Percentiles rank a stretch among this genome's conserved stretches.
Evolutionary conservation across 2,113 vertebrate genomes (phyloP).

Genomic region (Oxyura jamaicensis): DNA sequence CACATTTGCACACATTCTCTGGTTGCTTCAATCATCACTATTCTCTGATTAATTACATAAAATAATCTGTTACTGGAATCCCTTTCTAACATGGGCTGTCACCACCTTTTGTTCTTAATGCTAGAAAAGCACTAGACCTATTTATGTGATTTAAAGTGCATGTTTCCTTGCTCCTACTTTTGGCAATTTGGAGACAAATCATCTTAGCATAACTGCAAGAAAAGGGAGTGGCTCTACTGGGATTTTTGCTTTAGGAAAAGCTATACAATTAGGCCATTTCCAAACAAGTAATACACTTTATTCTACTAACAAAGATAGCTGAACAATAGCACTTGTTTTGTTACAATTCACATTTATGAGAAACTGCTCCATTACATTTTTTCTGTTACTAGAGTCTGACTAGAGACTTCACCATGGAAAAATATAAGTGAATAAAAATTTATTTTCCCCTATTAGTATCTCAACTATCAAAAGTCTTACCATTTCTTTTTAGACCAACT

Average conservation of each 20-base stretch:
- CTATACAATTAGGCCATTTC: background rate
- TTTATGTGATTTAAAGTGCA: background rate
- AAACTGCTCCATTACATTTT: background rate
- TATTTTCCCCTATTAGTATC: background rate
- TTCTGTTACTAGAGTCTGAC: background rate
- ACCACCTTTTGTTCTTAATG: background rate
- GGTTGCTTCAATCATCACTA: background rate
- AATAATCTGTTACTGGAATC: background rate
- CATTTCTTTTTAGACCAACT: background rate
- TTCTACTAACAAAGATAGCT: conserved; percentile 14
- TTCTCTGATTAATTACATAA: background rate
- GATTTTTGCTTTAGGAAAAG: background rate
- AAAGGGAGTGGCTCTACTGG: background rate
- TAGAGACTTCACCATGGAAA: background rate
- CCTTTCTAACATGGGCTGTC: background rate
- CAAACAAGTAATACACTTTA: conserved; percentile 21
- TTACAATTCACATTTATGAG: background rate
- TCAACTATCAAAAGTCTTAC: background rate
- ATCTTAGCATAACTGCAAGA: background rate
- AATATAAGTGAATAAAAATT: background rate
- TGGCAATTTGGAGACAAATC: background rate
- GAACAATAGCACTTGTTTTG: background rate
- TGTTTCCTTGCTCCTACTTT: background rate
- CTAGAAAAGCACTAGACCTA: background rate
- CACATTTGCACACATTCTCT: background rate